Percentiles rank a stretch among this genome's conserved stretches.
phyloP scores from a whole-genome alignment of 2,797 vertebrate species.

The Oophaga sylvatica region DNA sequence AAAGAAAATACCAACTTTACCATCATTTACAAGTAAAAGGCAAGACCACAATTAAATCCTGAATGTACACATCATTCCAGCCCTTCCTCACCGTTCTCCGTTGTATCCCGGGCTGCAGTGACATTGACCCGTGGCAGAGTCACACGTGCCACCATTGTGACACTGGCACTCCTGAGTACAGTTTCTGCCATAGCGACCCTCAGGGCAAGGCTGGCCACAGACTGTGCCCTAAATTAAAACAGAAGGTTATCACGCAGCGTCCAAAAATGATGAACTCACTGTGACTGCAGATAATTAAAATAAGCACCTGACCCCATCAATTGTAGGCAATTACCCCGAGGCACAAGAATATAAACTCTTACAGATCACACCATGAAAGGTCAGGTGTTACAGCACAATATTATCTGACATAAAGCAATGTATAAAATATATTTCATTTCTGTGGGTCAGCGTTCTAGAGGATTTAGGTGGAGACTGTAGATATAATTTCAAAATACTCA shows the following conservation, averaged over 20 bases:
- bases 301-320: slow-evolving; percentile 45
- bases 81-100: slow-evolving; percentile 84
- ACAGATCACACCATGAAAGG: neutral
- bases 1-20: neutral
- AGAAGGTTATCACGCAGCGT: slow-evolving; percentile 63
- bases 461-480: neutral
- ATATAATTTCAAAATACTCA: neutral
- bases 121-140: slow-evolving; percentile 83
- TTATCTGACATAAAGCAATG: neutral
- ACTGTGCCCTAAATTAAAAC: slow-evolving; percentile 85
- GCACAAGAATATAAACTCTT: neutral
- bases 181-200: slow-evolving; percentile 87
- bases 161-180: slow-evolving; percentile 96
- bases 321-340: neutral
- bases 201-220: slow-evolving; percentile 94
- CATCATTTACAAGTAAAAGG: neutral
- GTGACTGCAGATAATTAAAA: slow-evolving; percentile 57
- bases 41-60: neutral
- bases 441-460: neutral
- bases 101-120: slow-evolving; percentile 88
- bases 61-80: neutral
- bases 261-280: slow-evolving; percentile 27
- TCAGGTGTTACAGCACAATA: neutral
- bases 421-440: neutral
- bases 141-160: slow-evolving; percentile 89